Conservation (phyloP, 2,888 invertebrate species). For the Odontomyia ornata region DNA sequence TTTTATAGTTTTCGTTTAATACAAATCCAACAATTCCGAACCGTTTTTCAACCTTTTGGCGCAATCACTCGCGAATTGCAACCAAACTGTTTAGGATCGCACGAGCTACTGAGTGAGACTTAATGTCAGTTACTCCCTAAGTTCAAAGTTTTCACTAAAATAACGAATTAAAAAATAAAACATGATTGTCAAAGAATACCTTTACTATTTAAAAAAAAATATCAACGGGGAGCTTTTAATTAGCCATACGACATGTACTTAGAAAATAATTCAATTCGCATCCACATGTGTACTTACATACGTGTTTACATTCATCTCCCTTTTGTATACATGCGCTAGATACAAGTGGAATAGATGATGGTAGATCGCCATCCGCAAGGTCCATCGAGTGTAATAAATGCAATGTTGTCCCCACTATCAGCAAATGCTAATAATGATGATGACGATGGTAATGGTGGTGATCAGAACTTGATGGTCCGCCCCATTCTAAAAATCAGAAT, state of each 20-base stretch:
- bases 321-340: not conserved
- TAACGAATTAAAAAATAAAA: constrained; percentile 17
- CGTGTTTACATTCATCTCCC: not conserved
- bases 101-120: constrained; percentile 38
- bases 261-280: constrained; percentile 3
- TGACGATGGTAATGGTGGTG: not conserved
- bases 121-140: constrained; percentile 17
- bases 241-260: constrained; percentile 32
- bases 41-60: not conserved
- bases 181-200: constrained; percentile 15
- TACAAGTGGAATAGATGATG: not conserved
- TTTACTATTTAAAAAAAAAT: not conserved
- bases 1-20: not conserved
- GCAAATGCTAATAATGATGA: constrained; percentile 8
- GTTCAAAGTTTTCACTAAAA: constrained; percentile 33
- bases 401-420: constrained; percentile 21
- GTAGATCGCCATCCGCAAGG: constrained; percentile 29
- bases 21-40: not conserved
- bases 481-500: constrained; percentile 21
- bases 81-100: constrained; percentile 44
- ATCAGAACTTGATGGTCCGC: constrained; percentile 13
- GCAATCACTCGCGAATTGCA: constrained; percentile 25
- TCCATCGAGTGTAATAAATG: constrained; percentile 43
- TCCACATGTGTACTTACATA: not conserved
- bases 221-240: constrained; percentile 26